phyloP scores from a whole-genome alignment of 2,888 invertebrate species.

The Trachelus tabidus region DNA sequence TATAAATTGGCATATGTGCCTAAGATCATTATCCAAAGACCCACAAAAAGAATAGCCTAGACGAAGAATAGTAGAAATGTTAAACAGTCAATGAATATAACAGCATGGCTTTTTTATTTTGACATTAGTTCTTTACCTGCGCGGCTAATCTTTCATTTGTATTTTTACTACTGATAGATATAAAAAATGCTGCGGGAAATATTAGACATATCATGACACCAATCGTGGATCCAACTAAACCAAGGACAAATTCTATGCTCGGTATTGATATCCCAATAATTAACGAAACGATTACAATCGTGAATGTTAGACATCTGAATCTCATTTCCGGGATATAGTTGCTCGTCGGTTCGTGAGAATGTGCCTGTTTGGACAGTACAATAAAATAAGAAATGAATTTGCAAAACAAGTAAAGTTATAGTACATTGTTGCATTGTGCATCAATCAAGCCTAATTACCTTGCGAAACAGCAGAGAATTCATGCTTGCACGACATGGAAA shows the following conservation, averaged over 20 bases:
- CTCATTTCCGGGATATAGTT: slow-evolving; percentile 85
- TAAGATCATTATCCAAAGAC: slow-evolving; percentile 87
- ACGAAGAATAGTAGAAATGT: background rate
- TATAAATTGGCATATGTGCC: slow-evolving; percentile 91
- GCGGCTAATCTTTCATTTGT: slow-evolving; percentile 86
- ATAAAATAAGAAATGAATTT: background rate
- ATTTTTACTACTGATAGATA: slow-evolving; percentile 84
- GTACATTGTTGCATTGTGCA: background rate
- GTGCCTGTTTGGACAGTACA: slow-evolving; percentile 68
- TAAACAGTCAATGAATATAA: slow-evolving; percentile 15
- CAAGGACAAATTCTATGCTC: slow-evolving; percentile 93
- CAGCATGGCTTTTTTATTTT: background rate
- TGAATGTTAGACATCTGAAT: slow-evolving; percentile 85
- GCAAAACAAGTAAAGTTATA: background rate
- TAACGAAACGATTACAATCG: slow-evolving; percentile 81
- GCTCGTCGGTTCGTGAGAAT: slow-evolving; percentile 74
- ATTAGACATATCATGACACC: slow-evolving; percentile 93
- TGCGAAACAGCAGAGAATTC: slow-evolving; percentile 88
- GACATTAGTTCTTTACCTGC: slow-evolving; percentile 70
- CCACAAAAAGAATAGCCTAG: slow-evolving; percentile 81
- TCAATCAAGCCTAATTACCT: slow-evolving; percentile 69
- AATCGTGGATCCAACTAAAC: slow-evolving; percentile 94
- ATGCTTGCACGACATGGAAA: slow-evolving; percentile 96
- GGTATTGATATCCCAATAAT: slow-evolving; percentile 88
- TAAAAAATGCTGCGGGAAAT: slow-evolving; percentile 91